Evolutionary conservation across 2,113 vertebrate species (phyloP).

Genomic region (Sialia sialis): DNA sequence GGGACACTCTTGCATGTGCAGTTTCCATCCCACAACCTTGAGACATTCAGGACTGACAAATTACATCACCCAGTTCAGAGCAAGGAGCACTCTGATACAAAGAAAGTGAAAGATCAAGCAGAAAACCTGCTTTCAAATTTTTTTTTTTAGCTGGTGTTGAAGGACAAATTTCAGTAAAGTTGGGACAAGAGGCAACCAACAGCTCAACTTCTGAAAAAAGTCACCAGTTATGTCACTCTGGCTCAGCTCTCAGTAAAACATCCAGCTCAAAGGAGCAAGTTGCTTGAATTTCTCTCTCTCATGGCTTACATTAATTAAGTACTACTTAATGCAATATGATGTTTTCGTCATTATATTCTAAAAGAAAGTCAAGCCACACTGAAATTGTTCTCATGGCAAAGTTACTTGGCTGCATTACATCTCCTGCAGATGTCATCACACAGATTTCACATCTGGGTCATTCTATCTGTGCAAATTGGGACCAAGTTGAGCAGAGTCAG

Average conservation of each 20-base stretch:
- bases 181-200: not conserved
- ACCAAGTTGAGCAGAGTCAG: not conserved
- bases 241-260: not conserved
- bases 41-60: not conserved
- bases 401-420: not conserved
- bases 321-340: not conserved
- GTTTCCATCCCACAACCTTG: not conserved
- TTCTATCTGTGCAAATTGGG: rapidly evolving
- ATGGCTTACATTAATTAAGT: not conserved
- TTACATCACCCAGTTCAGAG: not conserved
- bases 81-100: not conserved
- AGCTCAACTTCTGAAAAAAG: not conserved
- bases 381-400: not conserved
- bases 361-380: not conserved
- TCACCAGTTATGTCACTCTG: not conserved
- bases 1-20: not conserved
- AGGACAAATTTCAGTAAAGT: not conserved
- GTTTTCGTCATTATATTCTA: not conserved
- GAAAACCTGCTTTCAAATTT: not conserved
- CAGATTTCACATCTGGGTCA: not conserved
- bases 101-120: not conserved
- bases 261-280: not conserved
- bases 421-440: not conserved
- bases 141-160: not conserved
- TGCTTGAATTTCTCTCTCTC: not conserved